phyloP scores from a whole-genome alignment of 1,140 invertebrate species.

The Coenobita brevimanus region DNA sequence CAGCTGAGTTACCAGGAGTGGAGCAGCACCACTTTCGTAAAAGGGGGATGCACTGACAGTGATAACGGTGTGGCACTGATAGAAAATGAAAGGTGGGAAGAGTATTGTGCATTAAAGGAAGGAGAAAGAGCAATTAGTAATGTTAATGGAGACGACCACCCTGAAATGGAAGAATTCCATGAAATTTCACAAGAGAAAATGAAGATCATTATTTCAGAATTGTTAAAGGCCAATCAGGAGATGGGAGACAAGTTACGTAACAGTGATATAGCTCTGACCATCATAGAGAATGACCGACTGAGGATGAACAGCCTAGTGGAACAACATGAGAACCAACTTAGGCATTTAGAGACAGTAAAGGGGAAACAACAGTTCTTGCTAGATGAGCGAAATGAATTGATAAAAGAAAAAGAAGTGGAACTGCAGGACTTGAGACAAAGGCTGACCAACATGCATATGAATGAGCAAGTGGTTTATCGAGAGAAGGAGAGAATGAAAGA shows the following conservation, averaged over 20 bases:
- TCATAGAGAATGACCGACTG: constrained; percentile 18
- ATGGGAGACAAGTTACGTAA: background rate
- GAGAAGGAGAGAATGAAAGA: constrained; percentile 1
- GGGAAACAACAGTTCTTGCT: background rate
- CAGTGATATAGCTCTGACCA: constrained; percentile 15
- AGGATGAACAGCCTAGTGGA: background rate
- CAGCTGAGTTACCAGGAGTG: no score
- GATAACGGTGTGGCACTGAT: no score
- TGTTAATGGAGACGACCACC: no score
- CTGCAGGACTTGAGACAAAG: background rate
- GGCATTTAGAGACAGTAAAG: background rate
- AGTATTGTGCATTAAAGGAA: no score
- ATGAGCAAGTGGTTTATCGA: background rate
- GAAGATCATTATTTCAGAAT: background rate
- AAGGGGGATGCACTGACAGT: no score
- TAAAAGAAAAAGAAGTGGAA: no score
- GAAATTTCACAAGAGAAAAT: no score
- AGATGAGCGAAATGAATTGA: background rate
- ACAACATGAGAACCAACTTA: background rate
- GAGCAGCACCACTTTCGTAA: no score
- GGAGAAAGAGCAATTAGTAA: no score
- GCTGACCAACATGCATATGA: background rate
- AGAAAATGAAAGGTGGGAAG: no score
- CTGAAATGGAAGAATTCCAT: no score
- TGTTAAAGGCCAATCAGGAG: background rate